Evolutionary conservation across 2,797 vertebrate genomes (phyloP), one percentile per base, ranked within the genome.

Genomic region (Scomberomorus guttatus): DNA sequence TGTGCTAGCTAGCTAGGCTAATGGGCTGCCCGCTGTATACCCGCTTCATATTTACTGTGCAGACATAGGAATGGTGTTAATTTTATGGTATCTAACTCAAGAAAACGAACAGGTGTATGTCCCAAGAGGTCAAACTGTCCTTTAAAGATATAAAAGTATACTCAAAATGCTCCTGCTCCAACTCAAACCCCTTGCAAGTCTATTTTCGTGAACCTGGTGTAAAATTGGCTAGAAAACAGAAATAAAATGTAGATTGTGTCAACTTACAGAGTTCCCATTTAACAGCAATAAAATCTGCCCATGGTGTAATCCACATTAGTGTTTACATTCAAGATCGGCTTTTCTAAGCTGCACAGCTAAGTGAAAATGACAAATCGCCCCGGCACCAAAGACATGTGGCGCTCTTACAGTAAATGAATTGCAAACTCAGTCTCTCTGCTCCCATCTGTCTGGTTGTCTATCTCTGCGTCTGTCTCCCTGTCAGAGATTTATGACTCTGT

Each of bases 401-500:
- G 66, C 58, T 83, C 68, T 72, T 64, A 86, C 65, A 79, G 73
- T 79, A 83, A 85, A 80, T 64, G 29, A 80, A 82, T 39, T 62
- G 80, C 77, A 70, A 68, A 66, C 66, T 84, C 80, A 64, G 65
- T 72, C 68, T 62, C 71, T 73, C 72, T 39, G 69, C 79, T 81
- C 75, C 80, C 60, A 84, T 83, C 78, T 85, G 85, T 65, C 44
- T 18, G 60, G 4, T 9, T 66, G 64, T 84, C 71, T 64, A 5
- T 77, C 62, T 58, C 72, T 76, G 69, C 52, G 60, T 87, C 79
- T 71, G 70, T 70, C 79, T 55, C 27, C 56, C 75, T 69, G 60
- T 85, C 72, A 74, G 75, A 85, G 82, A 87, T 86, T 68, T 83
- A 89, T 79, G 77, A 72, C 66, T 74, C 66, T 39, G 62, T 73